Base-by-base conservation (phyloP, 2,113 vertebrate species). In the Ptilonorhynchus violaceus region DNA sequence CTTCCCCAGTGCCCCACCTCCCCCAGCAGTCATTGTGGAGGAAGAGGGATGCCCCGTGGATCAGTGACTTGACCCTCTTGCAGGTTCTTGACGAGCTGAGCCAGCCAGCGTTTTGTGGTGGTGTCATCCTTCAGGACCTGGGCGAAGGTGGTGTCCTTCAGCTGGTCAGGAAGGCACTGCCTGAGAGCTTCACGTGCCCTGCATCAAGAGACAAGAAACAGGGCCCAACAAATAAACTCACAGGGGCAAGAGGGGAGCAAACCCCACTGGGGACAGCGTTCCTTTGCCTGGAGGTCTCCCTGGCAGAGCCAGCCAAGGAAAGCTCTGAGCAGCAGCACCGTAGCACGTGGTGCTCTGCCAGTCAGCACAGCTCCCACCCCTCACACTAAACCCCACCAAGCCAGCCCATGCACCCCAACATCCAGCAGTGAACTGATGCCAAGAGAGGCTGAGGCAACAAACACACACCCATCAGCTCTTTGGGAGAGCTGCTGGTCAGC, bases 121-220 rank as follows among this genome's bases (percentile, higher is more conserved):
- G 99, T 99, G 98, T 99, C 99, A 37, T 99, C 99, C 97, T 99
- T 99, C 98, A 99, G 98, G 94, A 99, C 99, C 98, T 99, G 99
- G 95, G 99, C 99, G 1, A 99, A 99, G 75, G 99, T 99, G 92
- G 99, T 99, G 97, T 99, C 99, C 96, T 99, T 99, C 97, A 99
- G 98, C 97, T 99, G 99, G 98, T 99, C 99, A 31, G 99, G 99
- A 87, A 99, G 98, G 97, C 99, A 99, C 98, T 99, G 99, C 76
- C 99, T 99, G 93, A 99, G 98, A 82, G 99, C 99, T 98, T 99
- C 99, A 97, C 99, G 98, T 85, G 99, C 99, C 98, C 99, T 99
- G 98, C 91, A 97, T 97, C 96, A 98, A 94, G 96, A 98, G 95
- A 97, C 88, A 97, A 95, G 92, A 96, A 97, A 98, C 83, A 17